Evolutionary conservation across 2,888 invertebrate species (phyloP), one percentile per base, ranked within the genome.

Genomic region (Steromphala cineraria): DNA sequence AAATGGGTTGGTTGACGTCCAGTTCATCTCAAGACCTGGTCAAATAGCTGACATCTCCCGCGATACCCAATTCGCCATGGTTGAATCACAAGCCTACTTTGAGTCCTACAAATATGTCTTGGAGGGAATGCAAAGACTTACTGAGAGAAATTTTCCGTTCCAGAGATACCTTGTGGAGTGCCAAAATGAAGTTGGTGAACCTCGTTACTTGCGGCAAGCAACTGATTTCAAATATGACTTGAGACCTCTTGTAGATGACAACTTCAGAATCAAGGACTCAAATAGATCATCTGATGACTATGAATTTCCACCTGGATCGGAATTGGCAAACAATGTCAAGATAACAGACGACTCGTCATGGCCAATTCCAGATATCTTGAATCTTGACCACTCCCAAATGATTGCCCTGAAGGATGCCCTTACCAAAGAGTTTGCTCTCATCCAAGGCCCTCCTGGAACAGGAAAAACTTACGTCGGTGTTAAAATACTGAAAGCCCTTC

Each of bases 401-500:
- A 74, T 83, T 15, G 93, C 93, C 0, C 80, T 93, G 10, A 86
- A 87, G 67, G 86, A 87, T 8, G 91, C 92, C 1, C 82, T 93
- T 10, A 91, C 90, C 17, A 87, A 88, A 75, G 91, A 93, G 75
- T 87, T 93, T 81, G 89, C 90, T 4, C 82, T 93, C n/a, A 91
- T 92, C 40, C 93, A 93, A 87, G 93, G 97, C 0, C 97, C 97
- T 0, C 97, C 97, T 0, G 97, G 97, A 3, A 97, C 97, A 0
- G 97, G 97, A 0, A 97, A 97, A 94, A 97, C 97, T 0, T 96
- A 95, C 91, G 92, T 97, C 85, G 97, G 97, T 0, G 94, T 96
- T 46, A 96, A 96, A 94, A 95, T 98, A 21, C 95, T 96, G 0
- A 87, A 91, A 75, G 86, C 95, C 0, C 90, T 97, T 40, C 92